These are phyloP conservation scores for Scaptomyza parva DNA, from an alignment of 2,888 invertebrate species.

Conservation along the genomic window DNA sequence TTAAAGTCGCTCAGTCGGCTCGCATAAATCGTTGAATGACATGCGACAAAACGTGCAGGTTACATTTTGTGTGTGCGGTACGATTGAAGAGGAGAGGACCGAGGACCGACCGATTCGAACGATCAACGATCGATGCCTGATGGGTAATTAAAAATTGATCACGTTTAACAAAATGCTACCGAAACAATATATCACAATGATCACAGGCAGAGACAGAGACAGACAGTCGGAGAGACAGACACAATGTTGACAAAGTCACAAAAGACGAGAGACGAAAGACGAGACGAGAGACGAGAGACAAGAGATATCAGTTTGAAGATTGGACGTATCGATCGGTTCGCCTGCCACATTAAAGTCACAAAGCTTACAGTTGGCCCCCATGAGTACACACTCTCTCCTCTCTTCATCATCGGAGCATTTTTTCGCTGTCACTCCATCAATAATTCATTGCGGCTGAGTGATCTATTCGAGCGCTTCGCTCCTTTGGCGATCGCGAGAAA, in stretches of 20 bases:
- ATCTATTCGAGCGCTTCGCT: slow-evolving; percentile 65
- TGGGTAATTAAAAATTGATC: slow-evolving; percentile 84
- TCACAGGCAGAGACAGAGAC: slow-evolving; percentile 12
- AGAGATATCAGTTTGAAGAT: slow-evolving; percentile 35
- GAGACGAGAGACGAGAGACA: no score
- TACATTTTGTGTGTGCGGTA: slow-evolving; percentile 70
- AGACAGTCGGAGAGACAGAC: slow-evolving; percentile 4
- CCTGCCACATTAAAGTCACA: slow-evolving; percentile 78
- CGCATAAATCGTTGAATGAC: slow-evolving; percentile 81
- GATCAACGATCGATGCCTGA: slow-evolving; percentile 55
- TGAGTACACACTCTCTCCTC: neutral
- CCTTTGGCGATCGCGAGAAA: slow-evolving; percentile 73
- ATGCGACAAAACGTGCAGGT: slow-evolving; percentile 81
- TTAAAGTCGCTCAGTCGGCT: slow-evolving; percentile 69
- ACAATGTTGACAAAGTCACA: slow-evolving; percentile 74
- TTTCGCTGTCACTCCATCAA: slow-evolving; percentile 62
- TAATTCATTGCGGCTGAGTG: slow-evolving; percentile 74
- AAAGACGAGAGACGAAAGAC: slow-evolving; percentile 54
- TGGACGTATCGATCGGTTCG: slow-evolving; percentile 50
- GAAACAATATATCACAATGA: slow-evolving; percentile 77
- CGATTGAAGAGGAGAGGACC: slow-evolving; percentile 60
- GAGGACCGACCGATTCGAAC: slow-evolving; percentile 20
- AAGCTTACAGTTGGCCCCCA: slow-evolving; percentile 23
- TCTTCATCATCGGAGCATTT: neutral
- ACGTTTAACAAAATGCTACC: slow-evolving; percentile 82